These are phyloP conservation scores for Pinctada fucata DNA, from an alignment of 2,888 invertebrate genomes.

Conservation along the genomic window DNA sequence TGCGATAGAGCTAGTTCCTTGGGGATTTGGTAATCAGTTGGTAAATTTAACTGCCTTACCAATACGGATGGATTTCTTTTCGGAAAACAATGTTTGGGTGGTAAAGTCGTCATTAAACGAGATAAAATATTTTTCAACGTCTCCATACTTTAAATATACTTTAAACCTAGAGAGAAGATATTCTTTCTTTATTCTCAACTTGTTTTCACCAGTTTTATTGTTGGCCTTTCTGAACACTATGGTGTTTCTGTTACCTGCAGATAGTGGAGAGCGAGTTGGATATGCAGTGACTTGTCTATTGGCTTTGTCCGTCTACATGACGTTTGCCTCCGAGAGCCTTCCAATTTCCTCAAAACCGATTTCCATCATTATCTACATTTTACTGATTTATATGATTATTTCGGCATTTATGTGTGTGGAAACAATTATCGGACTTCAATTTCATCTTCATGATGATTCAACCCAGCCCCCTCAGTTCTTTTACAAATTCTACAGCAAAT, in stretches of 20 bases:
- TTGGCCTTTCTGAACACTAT: constrained; percentile 8
- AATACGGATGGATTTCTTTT: background rate
- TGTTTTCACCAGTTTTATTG: constrained; percentile 14
- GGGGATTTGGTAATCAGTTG: background rate
- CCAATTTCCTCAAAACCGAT: constrained; percentile 18
- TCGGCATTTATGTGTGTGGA: constrained; percentile 16
- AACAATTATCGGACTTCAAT: constrained; percentile 10
- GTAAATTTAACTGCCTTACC: too few species aligned
- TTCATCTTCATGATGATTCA: constrained; percentile 14
- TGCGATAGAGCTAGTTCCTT: constrained; percentile 9
- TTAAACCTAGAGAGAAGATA: constrained; percentile 16
- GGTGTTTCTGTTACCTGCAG: constrained; percentile 25
- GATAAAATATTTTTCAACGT: background rate
- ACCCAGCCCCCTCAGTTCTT: background rate
- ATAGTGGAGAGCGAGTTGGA: constrained; percentile 18
- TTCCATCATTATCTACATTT: constrained; percentile 11
- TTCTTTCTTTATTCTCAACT: constrained; percentile 15
- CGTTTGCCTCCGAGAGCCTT: constrained; percentile 9
- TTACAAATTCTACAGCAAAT: background rate
- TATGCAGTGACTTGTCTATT: constrained; percentile 22
- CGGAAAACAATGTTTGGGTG: constrained; percentile 18
- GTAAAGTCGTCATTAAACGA: background rate
- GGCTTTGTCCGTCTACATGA: constrained; percentile 23
- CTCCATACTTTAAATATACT: constrained; percentile 5
- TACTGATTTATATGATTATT: constrained; percentile 6